Evolutionary conservation across 1,140 invertebrate species (phyloP).

Genomic region (Monochamus saltuarius): DNA sequence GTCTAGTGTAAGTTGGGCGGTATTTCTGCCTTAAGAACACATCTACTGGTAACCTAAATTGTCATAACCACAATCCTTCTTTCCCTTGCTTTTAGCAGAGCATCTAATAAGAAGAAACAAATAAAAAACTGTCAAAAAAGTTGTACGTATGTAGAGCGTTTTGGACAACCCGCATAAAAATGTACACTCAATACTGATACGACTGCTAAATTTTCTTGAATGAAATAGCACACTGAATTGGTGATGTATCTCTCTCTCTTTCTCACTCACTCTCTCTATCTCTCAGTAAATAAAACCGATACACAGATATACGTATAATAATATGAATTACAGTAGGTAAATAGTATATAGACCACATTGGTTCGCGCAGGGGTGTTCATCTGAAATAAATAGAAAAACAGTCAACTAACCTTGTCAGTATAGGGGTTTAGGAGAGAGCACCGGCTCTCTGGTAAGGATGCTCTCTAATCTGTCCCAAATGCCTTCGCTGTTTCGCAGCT

Average conservation of each 20-base stretch:
- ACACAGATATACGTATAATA: constrained; percentile 21
- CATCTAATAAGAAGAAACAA: not conserved
- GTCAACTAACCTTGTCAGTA: constrained; percentile 48
- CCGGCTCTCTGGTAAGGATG: constrained; percentile 92
- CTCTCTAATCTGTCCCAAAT: constrained; percentile 81
- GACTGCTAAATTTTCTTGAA: constrained; percentile 21
- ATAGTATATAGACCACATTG: constrained; percentile 31
- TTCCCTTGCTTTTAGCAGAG: constrained; percentile 21
- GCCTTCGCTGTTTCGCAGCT: constrained; percentile 73
- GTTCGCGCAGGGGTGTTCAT: constrained; percentile 16
- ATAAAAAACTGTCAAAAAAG: constrained; percentile 2
- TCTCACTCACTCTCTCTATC: not conserved
- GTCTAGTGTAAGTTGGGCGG: too few relatives aligned
- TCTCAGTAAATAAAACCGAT: constrained; percentile 13
- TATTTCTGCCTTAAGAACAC: constrained; percentile 9
- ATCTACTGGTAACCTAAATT: constrained; percentile 21
- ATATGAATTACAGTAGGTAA: constrained; percentile 24
- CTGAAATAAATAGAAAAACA: constrained; percentile 31
- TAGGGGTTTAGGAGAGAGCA: constrained; percentile 67
- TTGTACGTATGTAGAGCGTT: constrained; percentile 28
- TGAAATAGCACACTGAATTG: constrained; percentile 2
- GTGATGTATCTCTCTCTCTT: not conserved
- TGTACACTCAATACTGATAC: constrained; percentile 33
- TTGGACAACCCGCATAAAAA: constrained; percentile 42
- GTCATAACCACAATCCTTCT: constrained; percentile 16